Evolutionary conservation across 2,797 vertebrate species (phyloP).

Genomic region (Gallinago nigripennis): DNA sequence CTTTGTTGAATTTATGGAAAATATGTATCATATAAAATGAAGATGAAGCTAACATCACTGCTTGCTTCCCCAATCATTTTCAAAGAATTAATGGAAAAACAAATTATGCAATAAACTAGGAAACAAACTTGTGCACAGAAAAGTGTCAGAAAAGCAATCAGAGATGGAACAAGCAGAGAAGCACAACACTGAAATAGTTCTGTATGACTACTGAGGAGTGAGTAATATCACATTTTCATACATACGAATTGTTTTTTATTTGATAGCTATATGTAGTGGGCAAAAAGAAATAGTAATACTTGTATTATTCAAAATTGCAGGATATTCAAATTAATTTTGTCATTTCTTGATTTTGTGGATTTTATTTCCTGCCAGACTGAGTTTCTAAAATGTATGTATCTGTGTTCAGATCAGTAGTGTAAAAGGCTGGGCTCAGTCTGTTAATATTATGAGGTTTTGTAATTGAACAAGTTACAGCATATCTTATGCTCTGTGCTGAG

Average conservation of each 20-base stretch:
- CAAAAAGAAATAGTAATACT: neutral
- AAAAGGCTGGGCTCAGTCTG: neutral
- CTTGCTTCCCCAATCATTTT: neutral
- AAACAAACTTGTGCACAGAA: neutral
- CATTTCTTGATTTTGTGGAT: accelerated
- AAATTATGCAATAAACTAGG: neutral
- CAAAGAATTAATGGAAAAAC: neutral
- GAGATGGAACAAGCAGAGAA: neutral
- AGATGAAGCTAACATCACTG: neutral
- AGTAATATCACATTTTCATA: neutral
- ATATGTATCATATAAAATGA: neutral
- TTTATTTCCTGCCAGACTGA: neutral
- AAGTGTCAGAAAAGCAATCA: neutral
- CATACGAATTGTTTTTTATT: accelerated
- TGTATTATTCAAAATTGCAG: neutral
- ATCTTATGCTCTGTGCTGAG: neutral
- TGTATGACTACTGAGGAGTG: neutral
- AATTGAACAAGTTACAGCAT: neutral
- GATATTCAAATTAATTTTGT: neutral
- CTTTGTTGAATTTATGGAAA: neutral
- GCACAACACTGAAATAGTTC: neutral
- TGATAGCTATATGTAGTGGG: neutral
- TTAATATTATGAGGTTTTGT: neutral
- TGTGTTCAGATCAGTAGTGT: neutral
- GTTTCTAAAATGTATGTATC: neutral